Conservation (phyloP, 2,797 vertebrate genomes). For the Schizothorax lantsangensis region DNA sequence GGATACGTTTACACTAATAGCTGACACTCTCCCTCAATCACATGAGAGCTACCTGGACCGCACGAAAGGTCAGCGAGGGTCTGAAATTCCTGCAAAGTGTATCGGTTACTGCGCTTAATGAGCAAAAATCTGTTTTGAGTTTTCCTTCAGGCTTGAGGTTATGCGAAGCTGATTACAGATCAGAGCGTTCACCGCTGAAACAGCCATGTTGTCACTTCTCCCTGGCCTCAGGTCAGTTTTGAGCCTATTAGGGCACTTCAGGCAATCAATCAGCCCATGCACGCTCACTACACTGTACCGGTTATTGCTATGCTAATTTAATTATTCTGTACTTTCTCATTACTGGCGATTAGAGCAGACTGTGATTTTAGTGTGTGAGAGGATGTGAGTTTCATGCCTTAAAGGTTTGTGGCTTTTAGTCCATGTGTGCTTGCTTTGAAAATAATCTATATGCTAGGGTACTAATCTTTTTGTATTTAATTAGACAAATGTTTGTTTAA, state of each 20-base stretch:
- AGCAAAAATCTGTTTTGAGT: slow-evolving; percentile 49
- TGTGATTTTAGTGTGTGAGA: background rate
- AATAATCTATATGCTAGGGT: background rate
- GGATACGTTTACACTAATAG: slow-evolving; percentile 43
- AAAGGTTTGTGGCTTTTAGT: slow-evolving; percentile 16
- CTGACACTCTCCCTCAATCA: slow-evolving; percentile 39
- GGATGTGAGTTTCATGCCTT: slow-evolving; percentile 17
- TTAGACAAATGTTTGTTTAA: background rate
- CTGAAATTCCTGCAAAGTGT: slow-evolving; percentile 40
- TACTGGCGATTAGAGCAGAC: background rate
- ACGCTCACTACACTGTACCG: background rate
- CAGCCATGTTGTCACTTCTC: slow-evolving; percentile 27
- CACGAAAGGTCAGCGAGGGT: slow-evolving; percentile 35
- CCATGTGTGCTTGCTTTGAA: background rate
- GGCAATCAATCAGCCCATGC: slow-evolving; percentile 28
- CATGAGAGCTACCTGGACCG: slow-evolving; percentile 24
- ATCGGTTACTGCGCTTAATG: slow-evolving; percentile 45
- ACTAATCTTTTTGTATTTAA: background rate
- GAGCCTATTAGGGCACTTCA: slow-evolving; percentile 23
- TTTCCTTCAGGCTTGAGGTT: slow-evolving; percentile 21
- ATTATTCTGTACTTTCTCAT: slow-evolving; percentile 27
- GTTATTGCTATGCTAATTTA: slow-evolving; percentile 14
- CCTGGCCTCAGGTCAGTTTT: slow-evolving; percentile 35
- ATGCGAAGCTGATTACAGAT: slow-evolving; percentile 39
- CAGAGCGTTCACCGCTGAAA: slow-evolving; percentile 26